A percentile compares a stretch with the other conserved stretches of the same genome.
phyloP scores from a whole-genome alignment of 1,140 invertebrate genomes.

The Bemisia tabaci region DNA sequence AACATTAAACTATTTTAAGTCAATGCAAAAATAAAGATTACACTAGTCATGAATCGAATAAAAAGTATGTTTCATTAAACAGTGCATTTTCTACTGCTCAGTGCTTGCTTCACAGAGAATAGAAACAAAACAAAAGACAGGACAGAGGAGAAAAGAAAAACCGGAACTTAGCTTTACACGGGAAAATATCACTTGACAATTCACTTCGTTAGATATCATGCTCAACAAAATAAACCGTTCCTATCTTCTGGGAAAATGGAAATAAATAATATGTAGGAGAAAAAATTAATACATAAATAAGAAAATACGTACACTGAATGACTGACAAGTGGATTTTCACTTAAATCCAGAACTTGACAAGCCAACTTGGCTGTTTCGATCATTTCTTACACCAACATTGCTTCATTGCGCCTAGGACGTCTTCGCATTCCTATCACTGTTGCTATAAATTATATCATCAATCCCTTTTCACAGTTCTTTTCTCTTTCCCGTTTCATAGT shows the following conservation, averaged over 20 bases:
- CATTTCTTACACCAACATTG: no score
- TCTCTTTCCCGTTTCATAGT: no score
- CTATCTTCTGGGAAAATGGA: background rate
- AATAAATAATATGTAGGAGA: background rate
- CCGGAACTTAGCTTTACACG: background rate
- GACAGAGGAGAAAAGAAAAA: background rate
- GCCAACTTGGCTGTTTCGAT: no score
- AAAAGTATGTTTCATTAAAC: background rate
- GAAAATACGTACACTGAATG: background rate
- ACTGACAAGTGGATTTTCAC: no score
- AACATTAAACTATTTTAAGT: background rate
- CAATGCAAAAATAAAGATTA: background rate
- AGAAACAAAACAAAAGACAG: background rate
- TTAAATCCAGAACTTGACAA: background rate
- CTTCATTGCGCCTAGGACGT: no score
- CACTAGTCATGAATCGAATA: background rate
- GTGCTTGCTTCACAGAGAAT: background rate
- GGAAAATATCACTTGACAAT: background rate
- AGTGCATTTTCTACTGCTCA: background rate
- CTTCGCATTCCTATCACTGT: no score
- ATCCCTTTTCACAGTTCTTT: no score
- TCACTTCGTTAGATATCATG: background rate
- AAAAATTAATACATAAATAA: background rate
- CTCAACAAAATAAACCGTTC: background rate
- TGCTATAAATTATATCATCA: no score